Conservation (phyloP, 2,113 vertebrate genomes). For the Labeo catla region DNA sequence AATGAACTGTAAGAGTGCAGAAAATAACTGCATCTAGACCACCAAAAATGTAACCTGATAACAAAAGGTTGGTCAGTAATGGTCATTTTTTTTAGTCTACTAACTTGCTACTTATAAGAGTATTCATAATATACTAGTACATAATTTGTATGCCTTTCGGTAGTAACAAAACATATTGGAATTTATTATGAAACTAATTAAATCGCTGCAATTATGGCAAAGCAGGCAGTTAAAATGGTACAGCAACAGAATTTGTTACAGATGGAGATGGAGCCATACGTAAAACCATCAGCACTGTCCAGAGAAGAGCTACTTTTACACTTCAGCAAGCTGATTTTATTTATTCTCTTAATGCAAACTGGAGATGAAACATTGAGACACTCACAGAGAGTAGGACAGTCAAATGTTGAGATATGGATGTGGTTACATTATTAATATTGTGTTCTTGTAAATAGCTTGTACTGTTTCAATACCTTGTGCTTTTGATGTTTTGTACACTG, state of each 20-base stretch:
- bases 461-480: constrained; percentile 28
- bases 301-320: background rate
- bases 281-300: background rate
- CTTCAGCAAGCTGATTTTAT: constrained; percentile 7
- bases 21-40: background rate
- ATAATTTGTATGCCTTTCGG: background rate
- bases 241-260: background rate
- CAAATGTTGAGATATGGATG: background rate
- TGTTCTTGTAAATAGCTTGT: background rate
- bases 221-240: background rate
- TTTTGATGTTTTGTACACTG: constrained; percentile 58
- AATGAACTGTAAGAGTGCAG: background rate
- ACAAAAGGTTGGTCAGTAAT: background rate
- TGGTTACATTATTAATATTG: constrained; percentile 28
- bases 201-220: background rate
- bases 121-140: background rate
- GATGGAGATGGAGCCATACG: background rate
- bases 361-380: background rate
- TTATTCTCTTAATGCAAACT: background rate
- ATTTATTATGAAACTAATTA: background rate
- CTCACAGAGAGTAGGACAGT: background rate
- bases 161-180: background rate
- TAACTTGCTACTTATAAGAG: background rate
- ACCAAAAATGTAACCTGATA: background rate
- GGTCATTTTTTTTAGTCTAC: background rate